These are phyloP conservation scores for Actenoides hombroni DNA, from an alignment of 2,113 vertebrate genomes.

Conservation along the genomic window DNA sequence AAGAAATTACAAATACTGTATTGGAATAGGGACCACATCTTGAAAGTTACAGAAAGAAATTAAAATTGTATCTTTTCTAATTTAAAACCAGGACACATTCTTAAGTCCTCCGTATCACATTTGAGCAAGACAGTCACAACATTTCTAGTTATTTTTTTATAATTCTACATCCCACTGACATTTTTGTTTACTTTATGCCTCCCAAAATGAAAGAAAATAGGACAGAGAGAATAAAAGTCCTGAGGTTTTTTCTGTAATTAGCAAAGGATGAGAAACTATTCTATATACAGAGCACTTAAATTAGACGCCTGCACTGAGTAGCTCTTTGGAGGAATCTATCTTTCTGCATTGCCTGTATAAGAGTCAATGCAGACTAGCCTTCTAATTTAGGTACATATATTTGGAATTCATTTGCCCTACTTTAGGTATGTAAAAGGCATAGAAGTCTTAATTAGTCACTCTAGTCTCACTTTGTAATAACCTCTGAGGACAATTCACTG, in stretches of 20 bases:
- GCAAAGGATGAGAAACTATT: not conserved
- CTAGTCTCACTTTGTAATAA: conserved; percentile 8
- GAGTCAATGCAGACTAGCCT: not conserved
- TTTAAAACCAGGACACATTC: not conserved
- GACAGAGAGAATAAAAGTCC: not conserved
- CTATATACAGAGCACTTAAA: not conserved
- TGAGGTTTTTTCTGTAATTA: conserved; percentile 36
- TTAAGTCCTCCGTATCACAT: not conserved
- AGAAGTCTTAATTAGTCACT: conserved; percentile 15
- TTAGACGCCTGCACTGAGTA: not conserved
- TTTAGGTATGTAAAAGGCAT: not conserved
- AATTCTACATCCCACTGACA: not conserved
- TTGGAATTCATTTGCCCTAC: conserved; percentile 26
- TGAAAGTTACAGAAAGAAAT: not conserved
- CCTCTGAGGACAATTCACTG: not conserved
- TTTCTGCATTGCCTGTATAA: not conserved
- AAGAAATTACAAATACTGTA: not conserved
- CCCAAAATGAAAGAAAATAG: conserved; percentile 4
- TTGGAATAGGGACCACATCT: not conserved
- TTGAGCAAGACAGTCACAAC: not conserved
- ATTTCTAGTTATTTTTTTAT: not conserved
- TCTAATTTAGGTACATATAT: conserved; percentile 21
- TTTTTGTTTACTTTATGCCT: not conserved
- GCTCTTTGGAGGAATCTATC: conserved; percentile 18
- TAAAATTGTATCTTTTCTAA: not conserved